phyloP scores from a whole-genome alignment of 2,888 invertebrate genomes.

The Pseudanteris insignis region DNA sequence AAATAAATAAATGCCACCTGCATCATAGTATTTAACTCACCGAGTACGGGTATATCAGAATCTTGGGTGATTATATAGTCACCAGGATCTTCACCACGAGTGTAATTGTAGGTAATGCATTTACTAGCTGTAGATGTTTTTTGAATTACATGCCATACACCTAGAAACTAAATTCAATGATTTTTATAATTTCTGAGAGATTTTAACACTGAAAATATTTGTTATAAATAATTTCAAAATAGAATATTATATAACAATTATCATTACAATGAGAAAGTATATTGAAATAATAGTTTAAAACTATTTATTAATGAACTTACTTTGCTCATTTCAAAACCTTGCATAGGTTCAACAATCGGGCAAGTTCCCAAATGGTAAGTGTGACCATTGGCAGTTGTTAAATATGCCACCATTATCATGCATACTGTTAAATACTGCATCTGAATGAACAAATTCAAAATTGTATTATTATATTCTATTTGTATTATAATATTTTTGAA shows the following conservation, averaged over 20 bases:
- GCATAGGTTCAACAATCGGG: slow-evolving; percentile 78
- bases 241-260: neutral
- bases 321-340: slow-evolving; percentile 78
- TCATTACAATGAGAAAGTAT: neutral
- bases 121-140: slow-evolving; percentile 84
- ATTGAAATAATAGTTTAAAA: too few relatives aligned
- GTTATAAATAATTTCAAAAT: too few relatives aligned
- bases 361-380: slow-evolving; percentile 80
- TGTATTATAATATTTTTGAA: too few relatives aligned
- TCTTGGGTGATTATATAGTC: slow-evolving; percentile 77
- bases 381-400: slow-evolving; percentile 66
- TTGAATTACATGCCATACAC: slow-evolving; percentile 83
- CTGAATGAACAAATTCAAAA: too few relatives aligned
- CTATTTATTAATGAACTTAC: slow-evolving; percentile 67
- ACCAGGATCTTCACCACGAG: slow-evolving; percentile 74
- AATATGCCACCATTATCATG: slow-evolving; percentile 22
- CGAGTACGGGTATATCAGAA: slow-evolving; percentile 72
- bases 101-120: slow-evolving; percentile 83
- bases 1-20: too few relatives aligned
- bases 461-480: too few relatives aligned
- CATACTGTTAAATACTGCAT: slow-evolving; percentile 36
- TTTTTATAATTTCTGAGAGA: too few relatives aligned
- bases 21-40: slow-evolving; percentile 50
- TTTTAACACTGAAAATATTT: too few relatives aligned
- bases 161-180: slow-evolving; percentile 79